Conservation (phyloP, 2,888 invertebrate species). For the Deilephila elpenor region DNA sequence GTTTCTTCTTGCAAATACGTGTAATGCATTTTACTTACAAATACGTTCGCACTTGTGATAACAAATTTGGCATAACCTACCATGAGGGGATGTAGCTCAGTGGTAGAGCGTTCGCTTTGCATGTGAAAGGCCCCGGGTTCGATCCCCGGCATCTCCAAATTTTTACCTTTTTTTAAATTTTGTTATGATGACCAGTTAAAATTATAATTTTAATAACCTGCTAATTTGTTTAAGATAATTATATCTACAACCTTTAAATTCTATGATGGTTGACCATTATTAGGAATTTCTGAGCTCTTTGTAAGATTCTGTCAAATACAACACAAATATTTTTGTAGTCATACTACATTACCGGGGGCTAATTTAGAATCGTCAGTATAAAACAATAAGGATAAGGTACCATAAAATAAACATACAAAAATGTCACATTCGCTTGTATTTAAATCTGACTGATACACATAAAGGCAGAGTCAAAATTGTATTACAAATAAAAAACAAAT, state of each 20-base stretch:
- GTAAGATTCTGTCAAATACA: no score
- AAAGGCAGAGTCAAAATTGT: slow-evolving; percentile 39
- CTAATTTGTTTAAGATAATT: no score
- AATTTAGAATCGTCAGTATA: background rate
- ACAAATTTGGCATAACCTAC: background rate
- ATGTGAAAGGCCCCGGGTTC: slow-evolving; percentile 99
- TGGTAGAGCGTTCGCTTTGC: slow-evolving; percentile 99
- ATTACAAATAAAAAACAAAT: slow-evolving; percentile 41
- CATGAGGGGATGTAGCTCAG: slow-evolving; percentile 95
- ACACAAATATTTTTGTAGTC: no score
- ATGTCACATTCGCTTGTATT: slow-evolving; percentile 50
- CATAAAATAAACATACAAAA: slow-evolving; percentile 36
- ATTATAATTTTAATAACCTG: no score
- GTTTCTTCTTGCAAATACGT: background rate
- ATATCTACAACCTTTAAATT: no score
- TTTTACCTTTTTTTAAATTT: slow-evolving; percentile 39
- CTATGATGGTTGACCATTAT: no score
- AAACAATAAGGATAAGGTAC: background rate
- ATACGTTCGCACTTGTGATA: slow-evolving; percentile 5
- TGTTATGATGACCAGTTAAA: background rate
- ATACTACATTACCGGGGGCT: no score
- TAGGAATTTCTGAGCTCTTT: no score
- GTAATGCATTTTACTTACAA: background rate
- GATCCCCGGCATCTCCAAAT: slow-evolving; percentile 95
- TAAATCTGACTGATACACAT: slow-evolving; percentile 46